A percentile compares a stretch with the other conserved stretches of the same genome.
phyloP scores from a whole-genome alignment of 2,888 invertebrate genomes.

The Eilema griseolum region DNA sequence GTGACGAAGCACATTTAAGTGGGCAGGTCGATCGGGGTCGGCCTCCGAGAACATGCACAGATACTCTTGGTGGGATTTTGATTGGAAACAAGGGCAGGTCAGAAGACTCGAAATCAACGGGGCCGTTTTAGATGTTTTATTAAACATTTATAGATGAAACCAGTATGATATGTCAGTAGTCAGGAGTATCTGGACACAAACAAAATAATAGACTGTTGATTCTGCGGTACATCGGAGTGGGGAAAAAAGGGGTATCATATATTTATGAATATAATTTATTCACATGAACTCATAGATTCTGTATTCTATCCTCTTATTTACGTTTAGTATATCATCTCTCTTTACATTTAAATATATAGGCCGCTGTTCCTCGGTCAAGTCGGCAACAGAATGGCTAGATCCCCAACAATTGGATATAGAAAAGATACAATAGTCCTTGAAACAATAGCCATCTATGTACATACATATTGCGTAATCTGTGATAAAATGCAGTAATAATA shows the following conservation, averaged over 20 bases:
- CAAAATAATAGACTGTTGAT: not conserved
- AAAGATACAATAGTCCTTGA: not conserved
- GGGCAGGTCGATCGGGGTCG: not conserved
- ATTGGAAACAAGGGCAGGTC: not conserved
- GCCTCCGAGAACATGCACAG: not conserved
- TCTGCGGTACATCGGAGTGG: not conserved
- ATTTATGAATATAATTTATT: too few species aligned
- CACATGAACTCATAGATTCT: not conserved
- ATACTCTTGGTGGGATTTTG: not conserved
- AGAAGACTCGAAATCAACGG: not conserved
- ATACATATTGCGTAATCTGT: too few species aligned
- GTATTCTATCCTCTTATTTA: not conserved
- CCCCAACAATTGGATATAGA: not conserved
- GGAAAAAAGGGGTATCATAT: not conserved
- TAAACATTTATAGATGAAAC: not conserved
- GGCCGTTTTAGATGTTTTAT: not conserved
- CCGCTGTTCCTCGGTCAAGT: not conserved
- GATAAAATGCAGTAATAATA: too few species aligned
- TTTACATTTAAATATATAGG: too few species aligned
- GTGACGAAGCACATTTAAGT: constrained; percentile 1
- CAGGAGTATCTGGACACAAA: not conserved
- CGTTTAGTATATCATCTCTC: too few species aligned
- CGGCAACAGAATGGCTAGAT: not conserved
- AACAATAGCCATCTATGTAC: not conserved
- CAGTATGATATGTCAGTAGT: not conserved